Percentiles rank a stretch among this genome's conserved stretches.
Evolutionary conservation across 2,888 invertebrate species (phyloP).

Genomic region (Drosophila cognata): DNA sequence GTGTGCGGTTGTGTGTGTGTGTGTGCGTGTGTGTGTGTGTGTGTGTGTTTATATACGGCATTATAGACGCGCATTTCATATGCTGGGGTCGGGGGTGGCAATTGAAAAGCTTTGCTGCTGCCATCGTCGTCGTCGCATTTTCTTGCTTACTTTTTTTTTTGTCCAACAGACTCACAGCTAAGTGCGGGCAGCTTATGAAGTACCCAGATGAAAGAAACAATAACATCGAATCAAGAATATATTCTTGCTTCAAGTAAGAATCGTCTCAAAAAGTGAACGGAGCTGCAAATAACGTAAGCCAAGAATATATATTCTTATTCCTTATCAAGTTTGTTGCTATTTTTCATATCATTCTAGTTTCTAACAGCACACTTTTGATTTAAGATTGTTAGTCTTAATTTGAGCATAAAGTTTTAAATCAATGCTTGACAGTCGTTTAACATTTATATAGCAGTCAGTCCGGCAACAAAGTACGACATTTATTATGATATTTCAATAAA

Average conservation of each 20-base stretch:
- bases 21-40: constrained; percentile 47
- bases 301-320: not conserved
- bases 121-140: constrained; percentile 54
- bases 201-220: not conserved
- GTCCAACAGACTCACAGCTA: constrained; percentile 40
- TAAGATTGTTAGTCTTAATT: not conserved
- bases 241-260: not conserved
- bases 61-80: constrained; percentile 74
- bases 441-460: not conserved
- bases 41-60: constrained; percentile 74
- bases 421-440: not conserved
- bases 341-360: not conserved
- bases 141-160: constrained; percentile 63
- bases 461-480: not conserved
- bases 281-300: not conserved
- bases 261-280: not conserved
- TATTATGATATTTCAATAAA: not conserved
- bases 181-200: constrained; percentile 28
- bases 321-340: not conserved
- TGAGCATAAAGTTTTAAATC: not conserved
- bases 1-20: constrained; percentile 32
- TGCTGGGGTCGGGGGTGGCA: constrained; percentile 68
- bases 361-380: not conserved
- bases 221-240: not conserved
- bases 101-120: constrained; percentile 80